Evolutionary conservation across 2,113 vertebrate species (phyloP), one percentile per base, ranked within the genome.

Genomic region (Platanista minor): DNA sequence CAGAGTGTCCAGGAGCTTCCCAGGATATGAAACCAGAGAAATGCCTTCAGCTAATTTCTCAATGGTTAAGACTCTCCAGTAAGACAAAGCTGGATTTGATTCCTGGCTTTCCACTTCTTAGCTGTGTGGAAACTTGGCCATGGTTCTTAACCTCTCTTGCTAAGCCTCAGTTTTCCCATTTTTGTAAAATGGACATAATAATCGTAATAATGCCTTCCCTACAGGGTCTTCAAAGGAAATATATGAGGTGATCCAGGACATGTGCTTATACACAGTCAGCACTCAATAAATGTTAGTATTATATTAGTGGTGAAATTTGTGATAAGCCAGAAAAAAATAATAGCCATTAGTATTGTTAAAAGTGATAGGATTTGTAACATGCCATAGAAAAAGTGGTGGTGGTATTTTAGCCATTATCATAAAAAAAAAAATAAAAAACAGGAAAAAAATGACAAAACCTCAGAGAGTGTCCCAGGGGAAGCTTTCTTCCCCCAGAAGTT

Each of bases 321-420:
- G 46, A 61, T 5, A 57, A 71, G 25, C 18, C 17, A 33, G 54
- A 54, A 49, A 90, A 66, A 59, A 2, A 25, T 59, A 49, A 69
- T 39, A 77, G 46, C 31, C 81, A 29, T 1, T 31, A 5, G 14
- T 54, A 29, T 4, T 41, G 21, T 4, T 57, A 3, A 36, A 52
- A 43, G 21, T n/a, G 54, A 29, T 90, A 67, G 31, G 46, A 62
- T 64, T 23, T 81, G 12, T 31, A 54, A 62, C 4, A 74, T 52
- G 10, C 15, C 43, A 33, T 13, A n/a, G 31, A 33, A 80, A 46
- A 46, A 3, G 54, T 36, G 21, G 54, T n/a, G 23, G 20, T 25
- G 54, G 10, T 72, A 23, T 78, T 92, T 94, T 52, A 95, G 84
- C 5, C 13, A 59, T 39, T 31, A 69, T 54, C n/a, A 66, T 59